A percentile compares a stretch with the other conserved stretches of the same genome.
These are phyloP conservation scores for Sinhomidia bicolor DNA, from an alignment of 2,888 invertebrate genomes.

Conservation along the genomic window DNA sequence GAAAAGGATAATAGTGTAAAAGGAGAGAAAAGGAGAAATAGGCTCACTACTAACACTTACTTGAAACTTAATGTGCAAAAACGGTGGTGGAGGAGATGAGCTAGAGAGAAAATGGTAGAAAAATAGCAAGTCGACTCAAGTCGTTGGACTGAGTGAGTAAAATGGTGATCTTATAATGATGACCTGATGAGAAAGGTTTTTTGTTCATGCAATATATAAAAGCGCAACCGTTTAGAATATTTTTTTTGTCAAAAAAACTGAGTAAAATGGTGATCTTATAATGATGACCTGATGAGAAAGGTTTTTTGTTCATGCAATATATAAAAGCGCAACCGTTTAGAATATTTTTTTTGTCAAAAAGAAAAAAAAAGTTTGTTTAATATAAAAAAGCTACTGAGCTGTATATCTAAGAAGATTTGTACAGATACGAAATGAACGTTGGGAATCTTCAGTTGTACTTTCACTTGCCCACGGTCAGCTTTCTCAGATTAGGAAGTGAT, in stretches of 20 bases:
- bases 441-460: too few relatives aligned
- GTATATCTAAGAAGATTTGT: too few relatives aligned
- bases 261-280: slow-evolving; percentile 70
- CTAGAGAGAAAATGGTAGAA: too few relatives aligned
- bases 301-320: slow-evolving; percentile 33
- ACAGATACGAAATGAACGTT: too few relatives aligned
- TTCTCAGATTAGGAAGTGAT: too few relatives aligned
- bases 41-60: too few relatives aligned
- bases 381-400: too few relatives aligned
- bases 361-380: too few relatives aligned
- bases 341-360: background rate
- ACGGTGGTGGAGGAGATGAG: slow-evolving; percentile 55
- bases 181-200: slow-evolving; percentile 66
- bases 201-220: slow-evolving; percentile 33
- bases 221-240: slow-evolving; percentile 20
- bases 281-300: slow-evolving; percentile 70
- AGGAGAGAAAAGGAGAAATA: too few relatives aligned
- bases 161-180: slow-evolving; percentile 71
- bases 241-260: slow-evolving; percentile 26
- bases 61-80: slow-evolving; percentile 42
- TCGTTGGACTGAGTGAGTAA: too few relatives aligned
- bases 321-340: slow-evolving; percentile 34
- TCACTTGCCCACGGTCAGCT: too few relatives aligned
- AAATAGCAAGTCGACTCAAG: too few relatives aligned
- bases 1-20: background rate